Evolutionary conservation across 2,113 vertebrate genomes (phyloP), one percentile per base, ranked within the genome.

Genomic region (Gasterosteus nipponicus): DNA sequence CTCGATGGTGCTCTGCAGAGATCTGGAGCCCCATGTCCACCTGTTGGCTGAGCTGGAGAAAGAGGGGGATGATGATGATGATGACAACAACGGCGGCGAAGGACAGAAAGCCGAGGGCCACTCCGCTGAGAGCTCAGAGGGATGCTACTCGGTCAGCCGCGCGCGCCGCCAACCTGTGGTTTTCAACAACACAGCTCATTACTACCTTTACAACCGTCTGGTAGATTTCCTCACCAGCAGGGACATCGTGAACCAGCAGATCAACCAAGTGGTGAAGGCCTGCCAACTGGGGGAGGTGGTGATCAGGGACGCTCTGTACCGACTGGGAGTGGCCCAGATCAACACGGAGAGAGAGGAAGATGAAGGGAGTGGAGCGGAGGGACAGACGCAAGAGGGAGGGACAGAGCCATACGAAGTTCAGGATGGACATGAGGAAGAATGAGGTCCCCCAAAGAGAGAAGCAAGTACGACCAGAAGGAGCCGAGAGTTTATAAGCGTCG

Each of bases 201-300:
- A 99, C 94, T 99, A 97, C 95, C 96, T 99, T 76, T 98, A 97
- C 90, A 98, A 98, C 89, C 96, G 98, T 31, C 94, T 99, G 85
- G 74, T 97, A 74, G 98, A 99, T 92, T 99, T 98, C 91, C 95
- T 99, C 85, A 95, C 93, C 81, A 98, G 98, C 91, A 93, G 96
- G 8, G 98, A 99, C 35, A 95, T 99, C 0, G 98, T 99, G 35
- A 97, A 94, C 78, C 91, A 95, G 84, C 98, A 99, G 92, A 99
- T 99, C 89, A 93, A 92, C 31, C 95, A 98, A 33, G 92, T 98
- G 0, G 94, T 99, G 38, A 95, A 95, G 90, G 95, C 92, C 85
- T 99, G 98, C 84, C 97, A 98, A 85, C 96, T 97, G 0, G 98
- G 98, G 0, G 96, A 99, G 82, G 97, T 99, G 68, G 96, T 99